These are phyloP conservation scores for Hemibagrus guttatus DNA, from an alignment of 2,797 vertebrate species.

Conservation along the genomic window DNA sequence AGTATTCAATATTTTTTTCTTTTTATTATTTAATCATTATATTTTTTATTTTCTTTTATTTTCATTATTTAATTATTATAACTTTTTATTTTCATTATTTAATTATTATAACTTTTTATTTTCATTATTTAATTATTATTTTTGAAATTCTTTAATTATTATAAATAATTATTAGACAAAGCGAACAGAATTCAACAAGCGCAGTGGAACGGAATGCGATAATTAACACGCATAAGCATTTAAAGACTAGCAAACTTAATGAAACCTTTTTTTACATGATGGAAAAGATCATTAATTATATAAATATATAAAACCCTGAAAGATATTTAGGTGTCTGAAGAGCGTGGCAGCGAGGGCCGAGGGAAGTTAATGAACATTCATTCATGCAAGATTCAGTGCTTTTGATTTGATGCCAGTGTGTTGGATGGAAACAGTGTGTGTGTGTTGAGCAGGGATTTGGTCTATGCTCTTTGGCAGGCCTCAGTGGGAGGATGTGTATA, in stretches of 20 bases:
- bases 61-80: too few species aligned
- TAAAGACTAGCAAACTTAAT: background rate
- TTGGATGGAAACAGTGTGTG: background rate
- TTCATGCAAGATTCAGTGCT: background rate
- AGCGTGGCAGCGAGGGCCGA: background rate
- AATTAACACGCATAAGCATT: background rate
- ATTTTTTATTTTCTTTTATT: too few species aligned
- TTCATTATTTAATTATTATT: too few species aligned
- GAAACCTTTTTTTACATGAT: background rate
- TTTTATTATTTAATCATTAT: too few species aligned
- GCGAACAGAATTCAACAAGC: background rate
- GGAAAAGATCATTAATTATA: background rate
- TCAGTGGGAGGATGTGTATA: slow-evolving; percentile 21
- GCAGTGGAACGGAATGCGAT: background rate
- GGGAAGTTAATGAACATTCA: background rate
- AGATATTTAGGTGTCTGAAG: background rate
- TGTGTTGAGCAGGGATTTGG: background rate
- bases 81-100: too few species aligned
- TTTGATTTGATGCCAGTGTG: background rate
- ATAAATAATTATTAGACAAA: too few species aligned
- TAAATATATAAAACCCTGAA: background rate
- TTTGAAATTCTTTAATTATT: too few species aligned
- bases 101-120: too few species aligned
- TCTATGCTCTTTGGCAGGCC: background rate
- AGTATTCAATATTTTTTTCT: too few species aligned